Conservation (phyloP, 2,888 invertebrate species). For the Drosophila colorata region DNA sequence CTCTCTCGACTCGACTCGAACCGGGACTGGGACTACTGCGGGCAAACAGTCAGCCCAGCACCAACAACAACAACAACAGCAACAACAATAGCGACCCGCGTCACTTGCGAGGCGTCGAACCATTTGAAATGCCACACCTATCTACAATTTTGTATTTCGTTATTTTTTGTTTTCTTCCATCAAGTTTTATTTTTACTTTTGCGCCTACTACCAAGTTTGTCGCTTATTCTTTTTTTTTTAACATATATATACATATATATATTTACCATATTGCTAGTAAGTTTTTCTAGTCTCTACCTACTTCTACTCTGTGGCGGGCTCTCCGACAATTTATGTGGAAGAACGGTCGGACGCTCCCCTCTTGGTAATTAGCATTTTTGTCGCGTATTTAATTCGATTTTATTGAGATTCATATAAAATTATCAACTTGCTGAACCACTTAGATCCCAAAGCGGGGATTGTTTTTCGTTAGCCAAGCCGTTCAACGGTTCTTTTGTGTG, state of each 20-base stretch:
- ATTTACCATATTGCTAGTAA: slow-evolving; percentile 34
- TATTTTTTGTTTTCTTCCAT: slow-evolving; percentile 30
- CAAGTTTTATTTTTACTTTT: slow-evolving; percentile 52
- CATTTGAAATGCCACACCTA: slow-evolving; percentile 81
- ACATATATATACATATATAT: not conserved
- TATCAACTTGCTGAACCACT: slow-evolving; percentile 78
- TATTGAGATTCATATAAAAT: slow-evolving; percentile 75
- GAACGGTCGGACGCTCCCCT: slow-evolving; percentile 29
- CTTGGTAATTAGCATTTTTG: slow-evolving; percentile 73
- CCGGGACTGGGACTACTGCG: slow-evolving; percentile 50
- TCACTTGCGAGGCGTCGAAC: slow-evolving; percentile 79
- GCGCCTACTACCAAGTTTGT: slow-evolving; percentile 74
- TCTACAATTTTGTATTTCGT: slow-evolving; percentile 63
- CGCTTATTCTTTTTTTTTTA: slow-evolving; percentile 43
- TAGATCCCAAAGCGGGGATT: slow-evolving; percentile 39
- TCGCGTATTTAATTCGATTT: slow-evolving; percentile 79
- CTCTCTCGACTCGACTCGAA: slow-evolving; percentile 18
- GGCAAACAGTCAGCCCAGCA: slow-evolving; percentile 51
- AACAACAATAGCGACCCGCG: slow-evolving; percentile 47
- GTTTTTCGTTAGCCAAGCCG: slow-evolving; percentile 47
- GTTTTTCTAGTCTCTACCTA: slow-evolving; percentile 49
- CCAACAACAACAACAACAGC: slow-evolving; percentile 31
- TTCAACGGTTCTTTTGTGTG: slow-evolving; percentile 29
- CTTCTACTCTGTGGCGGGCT: slow-evolving; percentile 6
- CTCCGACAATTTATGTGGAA: slow-evolving; percentile 56